These are phyloP conservation scores for Anarhynchus alexandrinus DNA, from an alignment of 2,113 vertebrate species.

Conservation along the genomic window DNA sequence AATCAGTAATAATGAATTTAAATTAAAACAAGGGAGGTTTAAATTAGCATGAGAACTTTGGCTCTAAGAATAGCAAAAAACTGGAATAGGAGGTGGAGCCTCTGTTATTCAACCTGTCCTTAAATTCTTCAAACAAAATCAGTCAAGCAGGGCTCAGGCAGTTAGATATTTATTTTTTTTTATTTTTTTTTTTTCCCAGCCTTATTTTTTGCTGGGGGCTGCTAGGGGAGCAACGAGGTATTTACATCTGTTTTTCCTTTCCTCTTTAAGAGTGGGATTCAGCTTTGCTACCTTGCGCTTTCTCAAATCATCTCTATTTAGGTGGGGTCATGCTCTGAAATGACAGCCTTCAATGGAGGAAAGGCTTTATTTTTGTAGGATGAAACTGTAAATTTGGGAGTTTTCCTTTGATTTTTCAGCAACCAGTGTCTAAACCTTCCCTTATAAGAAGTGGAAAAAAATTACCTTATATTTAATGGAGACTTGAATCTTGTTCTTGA, in stretches of 20 bases:
- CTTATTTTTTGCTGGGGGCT: not conserved
- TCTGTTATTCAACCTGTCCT: slow-evolving; percentile 10
- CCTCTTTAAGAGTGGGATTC: not conserved
- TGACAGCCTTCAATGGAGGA: not conserved
- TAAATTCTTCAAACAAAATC: slow-evolving; percentile 28
- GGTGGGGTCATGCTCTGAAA: not conserved
- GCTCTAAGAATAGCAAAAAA: slow-evolving; percentile 36
- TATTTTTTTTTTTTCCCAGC: not conserved
- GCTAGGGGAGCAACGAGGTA: not conserved
- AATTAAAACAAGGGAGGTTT: slow-evolving; percentile 62
- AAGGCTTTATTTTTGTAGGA: not conserved
- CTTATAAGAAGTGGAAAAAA: not conserved
- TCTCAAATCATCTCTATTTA: not conserved
- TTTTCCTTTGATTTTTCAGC: not conserved
- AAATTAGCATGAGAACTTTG: slow-evolving; percentile 53
- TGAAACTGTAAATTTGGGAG: not conserved
- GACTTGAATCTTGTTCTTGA: not conserved
- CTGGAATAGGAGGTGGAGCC: slow-evolving; percentile 7
- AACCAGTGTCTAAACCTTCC: not conserved
- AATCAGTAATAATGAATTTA: slow-evolving; percentile 45
- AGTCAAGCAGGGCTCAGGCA: not conserved
- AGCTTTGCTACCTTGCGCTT: not conserved
- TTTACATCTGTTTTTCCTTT: not conserved
- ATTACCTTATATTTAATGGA: not conserved
- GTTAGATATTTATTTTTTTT: not conserved